These are phyloP conservation scores for Ahaetulla prasina DNA, from an alignment of 2,113 vertebrate genomes.

Conservation along the genomic window DNA sequence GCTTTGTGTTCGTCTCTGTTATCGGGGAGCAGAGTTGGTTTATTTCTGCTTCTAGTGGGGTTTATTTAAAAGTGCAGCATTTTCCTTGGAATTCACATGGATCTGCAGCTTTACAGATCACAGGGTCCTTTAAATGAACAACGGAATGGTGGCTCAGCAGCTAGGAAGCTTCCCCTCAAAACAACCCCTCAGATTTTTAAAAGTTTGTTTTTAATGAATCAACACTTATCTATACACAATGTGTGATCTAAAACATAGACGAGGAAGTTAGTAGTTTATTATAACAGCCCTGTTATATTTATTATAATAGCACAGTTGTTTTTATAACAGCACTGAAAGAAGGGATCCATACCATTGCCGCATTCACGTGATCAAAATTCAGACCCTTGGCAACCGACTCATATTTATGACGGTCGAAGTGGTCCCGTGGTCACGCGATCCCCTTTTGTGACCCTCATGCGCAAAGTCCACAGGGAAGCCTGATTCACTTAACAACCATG, in stretches of 20 bases:
- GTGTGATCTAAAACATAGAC: background rate
- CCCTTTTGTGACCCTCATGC: no score
- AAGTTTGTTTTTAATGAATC: background rate
- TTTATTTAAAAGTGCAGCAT: background rate
- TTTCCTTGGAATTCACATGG: background rate
- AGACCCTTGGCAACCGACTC: no score
- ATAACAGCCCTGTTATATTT: no score
- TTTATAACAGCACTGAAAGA: no score
- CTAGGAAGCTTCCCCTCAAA: background rate
- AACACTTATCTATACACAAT: background rate
- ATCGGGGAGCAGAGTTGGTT: background rate
- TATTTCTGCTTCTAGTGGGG: background rate
- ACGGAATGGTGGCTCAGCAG: background rate
- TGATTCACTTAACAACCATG: no score
- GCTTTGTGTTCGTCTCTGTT: background rate
- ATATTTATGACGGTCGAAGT: no score
- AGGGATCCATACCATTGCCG: rapidly evolving
- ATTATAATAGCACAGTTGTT: no score
- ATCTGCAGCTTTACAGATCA: background rate
- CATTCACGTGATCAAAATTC: no score
- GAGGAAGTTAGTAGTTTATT: background rate
- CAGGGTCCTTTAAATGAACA: background rate
- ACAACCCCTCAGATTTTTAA: background rate
- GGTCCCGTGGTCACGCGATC: no score
- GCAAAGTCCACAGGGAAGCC: no score